Evolutionary conservation across 2,797 vertebrate genomes (phyloP), one percentile per base, ranked within the genome.

Genomic region (Cryptoprocta ferox): DNA sequence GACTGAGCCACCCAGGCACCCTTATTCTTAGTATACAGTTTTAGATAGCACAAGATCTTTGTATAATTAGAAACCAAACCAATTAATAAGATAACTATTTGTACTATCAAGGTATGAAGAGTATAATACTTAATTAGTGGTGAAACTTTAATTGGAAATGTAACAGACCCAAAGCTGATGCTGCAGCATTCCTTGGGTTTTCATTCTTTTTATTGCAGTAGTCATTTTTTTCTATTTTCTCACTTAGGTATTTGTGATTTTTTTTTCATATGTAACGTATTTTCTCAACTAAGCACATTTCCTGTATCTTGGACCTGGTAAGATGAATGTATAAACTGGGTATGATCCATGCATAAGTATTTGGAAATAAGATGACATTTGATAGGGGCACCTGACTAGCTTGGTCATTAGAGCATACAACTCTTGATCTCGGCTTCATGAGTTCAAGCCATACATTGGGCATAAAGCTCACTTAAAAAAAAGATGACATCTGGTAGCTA

Each of bases 281-380:
- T 63, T 53, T 92, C 65, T 97, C 45, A 95, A 83, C 24, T 89
- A 81, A 88, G 56, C 59, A 65, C 15, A 30, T 95, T 95, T 88
- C 37, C 32, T 70, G 0, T 82, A 26, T 87, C 45, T 94, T 89
- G 78, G 26, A 70, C 50, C 35, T 86, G 14, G 39, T 79, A 28
- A 48, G 32, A 42, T 92, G 7, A n/a, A 42, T 65, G 18, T 65
- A 37, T 97, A 30, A 95, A 84, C 28, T 88, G 35, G 95, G 15
- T 37, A 63, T 78, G 66, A 75, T 73, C 21, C 37, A 65, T 50
- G 16, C 14, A 35, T 75, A 86, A 76, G 13, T 80, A 56, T 83
- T 76, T 91, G 71, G 79, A 71, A 93, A 35, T 93, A 89, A 84
- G 24, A 45, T 84, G 73, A 78, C 19, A 50, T 53, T 15, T 73